Percentiles rank a stretch among this genome's conserved stretches.
Conservation (phyloP, 2,797 vertebrate genomes). For the Naso thynnoides region DNA sequence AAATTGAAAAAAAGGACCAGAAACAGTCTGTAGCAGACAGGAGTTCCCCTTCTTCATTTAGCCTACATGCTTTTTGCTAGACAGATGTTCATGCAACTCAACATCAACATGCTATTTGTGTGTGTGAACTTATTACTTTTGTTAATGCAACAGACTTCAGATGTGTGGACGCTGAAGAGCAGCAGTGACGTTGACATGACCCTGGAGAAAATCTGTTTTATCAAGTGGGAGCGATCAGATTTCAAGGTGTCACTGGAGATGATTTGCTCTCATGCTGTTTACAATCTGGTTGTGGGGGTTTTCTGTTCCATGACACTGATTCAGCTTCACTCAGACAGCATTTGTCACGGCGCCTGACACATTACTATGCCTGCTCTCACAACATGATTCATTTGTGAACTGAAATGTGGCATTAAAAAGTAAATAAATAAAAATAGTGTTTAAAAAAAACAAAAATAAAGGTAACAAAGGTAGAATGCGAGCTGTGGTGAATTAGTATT, state of each 20-base stretch:
- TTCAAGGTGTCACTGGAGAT: not conserved
- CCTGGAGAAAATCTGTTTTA: not conserved
- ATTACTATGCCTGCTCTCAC: not conserved
- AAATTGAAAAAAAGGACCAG: not conserved
- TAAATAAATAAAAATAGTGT: no score
- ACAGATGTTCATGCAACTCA: not conserved
- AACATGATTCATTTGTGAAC: not conserved
- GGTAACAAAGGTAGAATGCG: not conserved
- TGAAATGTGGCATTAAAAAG: no score
- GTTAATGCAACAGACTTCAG: not conserved
- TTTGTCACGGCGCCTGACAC: not conserved
- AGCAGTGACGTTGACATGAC: no score
- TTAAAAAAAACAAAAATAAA: no score
- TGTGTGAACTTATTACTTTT: not conserved
- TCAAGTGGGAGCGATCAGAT: not conserved
- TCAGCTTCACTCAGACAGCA: not conserved
- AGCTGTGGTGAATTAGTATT: not conserved
- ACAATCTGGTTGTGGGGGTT: not conserved
- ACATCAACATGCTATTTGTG: not conserved
- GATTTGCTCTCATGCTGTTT: not conserved
- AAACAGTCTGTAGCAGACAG: not conserved
- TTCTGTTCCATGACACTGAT: constrained; percentile 1
- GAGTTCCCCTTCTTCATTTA: not conserved
- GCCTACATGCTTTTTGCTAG: not conserved
- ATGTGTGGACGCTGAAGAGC: not conserved